These are phyloP conservation scores for Styela clava DNA, from an alignment of 23 tunicate genomes.

Conservation along the genomic window DNA sequence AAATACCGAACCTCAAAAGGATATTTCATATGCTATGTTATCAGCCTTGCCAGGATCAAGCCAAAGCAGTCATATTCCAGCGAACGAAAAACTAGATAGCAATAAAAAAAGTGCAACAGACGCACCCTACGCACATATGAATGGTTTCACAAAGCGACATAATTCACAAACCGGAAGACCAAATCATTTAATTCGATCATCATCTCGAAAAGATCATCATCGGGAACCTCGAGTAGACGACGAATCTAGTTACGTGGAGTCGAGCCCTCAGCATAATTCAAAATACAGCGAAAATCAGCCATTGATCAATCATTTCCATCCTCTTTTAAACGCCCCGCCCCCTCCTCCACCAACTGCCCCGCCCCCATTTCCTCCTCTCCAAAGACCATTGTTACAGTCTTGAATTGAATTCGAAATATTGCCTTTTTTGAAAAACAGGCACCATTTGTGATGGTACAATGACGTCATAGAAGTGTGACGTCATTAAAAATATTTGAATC, in stretches of 20 bases:
- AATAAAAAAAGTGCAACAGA: neutral
- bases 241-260: conserved; percentile 15
- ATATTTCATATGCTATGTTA: neutral
- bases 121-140: conserved; percentile 21
- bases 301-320: neutral
- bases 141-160: conserved; percentile 4
- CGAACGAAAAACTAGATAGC: neutral
- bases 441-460: neutral
- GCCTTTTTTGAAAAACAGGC: neutral
- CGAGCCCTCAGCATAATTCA: conserved; percentile 2
- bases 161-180: neutral
- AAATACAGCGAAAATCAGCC: neutral
- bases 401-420: neutral
- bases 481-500: neutral
- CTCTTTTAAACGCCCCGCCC: neutral
- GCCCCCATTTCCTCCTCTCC: conserved; percentile 14
- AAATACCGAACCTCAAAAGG: neutral
- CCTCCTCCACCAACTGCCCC: conserved; percentile 21
- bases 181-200: neutral
- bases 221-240: neutral
- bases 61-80: neutral
- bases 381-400: neutral
- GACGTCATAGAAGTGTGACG: neutral
- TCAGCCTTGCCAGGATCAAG: neutral
- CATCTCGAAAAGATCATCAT: neutral